These are phyloP conservation scores for Piliocolobus tephrosceles DNA, from an alignment of 2,113 vertebrate species.

Conservation along the genomic window DNA sequence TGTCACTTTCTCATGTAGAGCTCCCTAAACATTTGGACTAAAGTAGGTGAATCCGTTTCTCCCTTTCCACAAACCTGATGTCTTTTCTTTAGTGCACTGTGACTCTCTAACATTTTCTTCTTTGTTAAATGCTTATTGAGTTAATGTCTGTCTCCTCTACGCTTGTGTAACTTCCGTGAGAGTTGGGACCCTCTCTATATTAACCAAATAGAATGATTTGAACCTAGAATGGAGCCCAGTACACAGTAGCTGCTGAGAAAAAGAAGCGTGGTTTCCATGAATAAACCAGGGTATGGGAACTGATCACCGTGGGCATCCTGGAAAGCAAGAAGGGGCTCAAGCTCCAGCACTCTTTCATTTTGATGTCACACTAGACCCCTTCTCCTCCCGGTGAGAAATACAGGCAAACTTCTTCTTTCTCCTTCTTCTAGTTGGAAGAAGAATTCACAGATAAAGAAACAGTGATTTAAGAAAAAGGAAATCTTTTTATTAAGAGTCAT, in stretches of 20 bases:
- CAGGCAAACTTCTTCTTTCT: background rate
- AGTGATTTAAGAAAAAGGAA: background rate
- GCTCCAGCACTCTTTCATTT: background rate
- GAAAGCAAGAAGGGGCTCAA: background rate
- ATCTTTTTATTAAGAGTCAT: background rate
- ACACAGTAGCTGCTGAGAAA: background rate
- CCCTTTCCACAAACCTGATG: accelerated
- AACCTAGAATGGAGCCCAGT: background rate
- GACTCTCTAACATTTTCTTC: background rate
- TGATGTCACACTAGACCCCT: background rate
- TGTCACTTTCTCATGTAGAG: background rate
- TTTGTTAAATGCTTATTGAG: background rate
- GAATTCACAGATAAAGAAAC: background rate
- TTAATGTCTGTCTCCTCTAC: background rate
- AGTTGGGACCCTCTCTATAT: background rate
- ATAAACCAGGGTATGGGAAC: background rate
- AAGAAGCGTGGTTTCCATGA: background rate
- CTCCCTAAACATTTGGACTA: accelerated
- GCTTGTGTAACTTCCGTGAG: background rate
- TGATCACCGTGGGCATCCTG: background rate
- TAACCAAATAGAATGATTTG: background rate
- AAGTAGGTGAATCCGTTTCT: background rate
- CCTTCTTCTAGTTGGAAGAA: background rate
- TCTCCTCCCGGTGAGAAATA: background rate
- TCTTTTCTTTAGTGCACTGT: background rate